A percentile compares a stretch with the other conserved stretches of the same genome.
Evolutionary conservation across 64 coral and sea anemone genomes (phyloP).

Genomic region (Hydrozoanthus tunicans): DNA sequence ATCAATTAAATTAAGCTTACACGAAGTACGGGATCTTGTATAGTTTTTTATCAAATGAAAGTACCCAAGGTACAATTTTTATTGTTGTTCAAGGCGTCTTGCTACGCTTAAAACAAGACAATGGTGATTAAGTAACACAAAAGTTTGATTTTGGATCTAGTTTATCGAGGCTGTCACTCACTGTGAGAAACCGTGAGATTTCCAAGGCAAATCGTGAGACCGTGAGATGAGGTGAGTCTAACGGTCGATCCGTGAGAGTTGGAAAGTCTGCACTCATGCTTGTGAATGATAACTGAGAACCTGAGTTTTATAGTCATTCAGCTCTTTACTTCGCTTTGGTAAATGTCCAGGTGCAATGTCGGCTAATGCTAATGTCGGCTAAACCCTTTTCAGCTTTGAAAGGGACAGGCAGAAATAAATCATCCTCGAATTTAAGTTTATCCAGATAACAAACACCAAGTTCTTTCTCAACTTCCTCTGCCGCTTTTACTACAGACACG

Average conservation of each 20-base stretch:
- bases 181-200: conserved; percentile 30
- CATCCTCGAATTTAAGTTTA: conserved; percentile 44
- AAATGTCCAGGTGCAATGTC: conserved; percentile 59
- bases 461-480: conserved; percentile 52
- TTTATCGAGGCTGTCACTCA: neutral
- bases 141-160: too few relatives aligned
- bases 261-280: too few relatives aligned
- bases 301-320: conserved; percentile 64
- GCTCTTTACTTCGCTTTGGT: conserved; percentile 65
- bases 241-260: too few relatives aligned
- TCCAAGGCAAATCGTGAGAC: conserved; percentile 24
- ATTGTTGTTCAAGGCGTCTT: neutral
- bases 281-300: neutral
- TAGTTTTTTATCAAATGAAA: too few relatives aligned
- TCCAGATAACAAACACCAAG: conserved; percentile 32
- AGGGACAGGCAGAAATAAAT: conserved; percentile 49
- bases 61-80: neutral
- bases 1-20: conserved; percentile 11
- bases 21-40: neutral
- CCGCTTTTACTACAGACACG: conserved; percentile 46
- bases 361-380: conserved; percentile 54
- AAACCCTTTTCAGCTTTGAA: conserved; percentile 49
- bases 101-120: too few relatives aligned
- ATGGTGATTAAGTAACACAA: too few relatives aligned
- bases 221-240: conserved; percentile 14